Evolutionary conservation across 1,140 invertebrate genomes (phyloP).

Genomic region (Diploscapter pachys): DNA sequence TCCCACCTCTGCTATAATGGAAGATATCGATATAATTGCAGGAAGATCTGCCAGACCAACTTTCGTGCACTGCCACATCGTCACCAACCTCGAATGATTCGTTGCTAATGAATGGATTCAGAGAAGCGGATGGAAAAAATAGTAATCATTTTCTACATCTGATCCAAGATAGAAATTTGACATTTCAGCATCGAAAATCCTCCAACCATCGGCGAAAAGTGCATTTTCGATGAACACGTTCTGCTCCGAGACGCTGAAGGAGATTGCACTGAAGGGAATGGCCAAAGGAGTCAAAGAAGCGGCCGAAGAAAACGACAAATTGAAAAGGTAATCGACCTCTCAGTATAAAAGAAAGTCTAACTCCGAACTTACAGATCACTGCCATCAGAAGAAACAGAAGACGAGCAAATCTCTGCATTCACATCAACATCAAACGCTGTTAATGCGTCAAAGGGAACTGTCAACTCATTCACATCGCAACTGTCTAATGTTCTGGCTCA

Average conservation of each 20-base stretch:
- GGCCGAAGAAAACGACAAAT: conserved; percentile 25
- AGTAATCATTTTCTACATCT: no score
- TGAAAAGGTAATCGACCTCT: conserved; percentile 1
- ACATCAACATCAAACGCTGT: conserved; percentile 23
- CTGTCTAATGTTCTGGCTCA: background rate
- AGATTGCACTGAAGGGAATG: conserved; percentile 46
- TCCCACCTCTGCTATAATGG: background rate
- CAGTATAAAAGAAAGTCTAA: conserved; percentile 19
- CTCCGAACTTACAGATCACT: conserved; percentile 13
- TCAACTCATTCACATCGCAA: no score
- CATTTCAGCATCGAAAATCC: conserved; percentile 4
- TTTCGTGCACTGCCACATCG: conserved; percentile 26
- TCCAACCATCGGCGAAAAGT: conserved; percentile 23
- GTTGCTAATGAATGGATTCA: background rate
- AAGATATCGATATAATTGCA: conserved; percentile 10
- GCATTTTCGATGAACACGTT: conserved; percentile 51
- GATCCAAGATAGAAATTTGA: conserved; percentile 14
- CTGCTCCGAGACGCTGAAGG: conserved; percentile 57
- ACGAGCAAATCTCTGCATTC: conserved; percentile 30
- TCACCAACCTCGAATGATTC: conserved; percentile 31
- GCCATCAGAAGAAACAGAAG: conserved; percentile 32
- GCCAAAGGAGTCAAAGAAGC: conserved; percentile 30
- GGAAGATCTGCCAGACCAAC: conserved; percentile 19
- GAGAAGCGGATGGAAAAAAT: no score
- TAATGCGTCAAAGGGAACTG: no score